phyloP scores from a whole-genome alignment of 2,113 vertebrate genomes.

The Gambusia affinis region DNA sequence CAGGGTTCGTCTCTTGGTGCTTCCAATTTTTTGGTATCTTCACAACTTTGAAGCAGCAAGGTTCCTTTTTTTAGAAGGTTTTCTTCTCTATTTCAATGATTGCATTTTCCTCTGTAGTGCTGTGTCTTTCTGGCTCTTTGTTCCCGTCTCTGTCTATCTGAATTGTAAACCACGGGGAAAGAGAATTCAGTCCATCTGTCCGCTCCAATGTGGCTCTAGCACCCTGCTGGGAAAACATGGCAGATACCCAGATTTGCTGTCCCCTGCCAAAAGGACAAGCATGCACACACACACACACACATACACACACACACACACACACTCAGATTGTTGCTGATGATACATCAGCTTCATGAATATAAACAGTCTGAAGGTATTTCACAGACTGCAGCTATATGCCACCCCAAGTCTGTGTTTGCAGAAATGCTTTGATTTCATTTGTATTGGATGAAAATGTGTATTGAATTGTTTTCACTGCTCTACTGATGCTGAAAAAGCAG shows the following conservation, averaged over 20 bases:
- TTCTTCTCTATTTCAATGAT: slow-evolving; percentile 67
- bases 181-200: slow-evolving; percentile 77
- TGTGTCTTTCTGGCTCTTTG: slow-evolving; percentile 49
- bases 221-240: slow-evolving; percentile 72
- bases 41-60: slow-evolving; percentile 57
- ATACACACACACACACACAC: slow-evolving; percentile 31
- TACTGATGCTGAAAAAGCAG: slow-evolving; percentile 27
- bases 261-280: slow-evolving; percentile 61
- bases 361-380: slow-evolving; percentile 9
- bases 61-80: slow-evolving; percentile 36
- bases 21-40: slow-evolving; percentile 59
- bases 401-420: slow-evolving; percentile 6
- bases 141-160: slow-evolving; percentile 59
- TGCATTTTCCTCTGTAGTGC: slow-evolving; percentile 59
- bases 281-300: slow-evolving; percentile 39
- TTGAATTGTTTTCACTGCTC: slow-evolving; percentile 13
- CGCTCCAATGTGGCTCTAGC: slow-evolving; percentile 56
- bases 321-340: slow-evolving; percentile 17
- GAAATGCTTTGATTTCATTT: slow-evolving; percentile 13
- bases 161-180: slow-evolving; percentile 63
- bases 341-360: slow-evolving; percentile 18
- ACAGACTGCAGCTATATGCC: slow-evolving; percentile 3
- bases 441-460: neutral
- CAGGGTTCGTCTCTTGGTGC: slow-evolving; percentile 51
- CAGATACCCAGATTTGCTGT: slow-evolving; percentile 58